Percentiles rank a stretch among this genome's conserved stretches.
phyloP scores from a whole-genome alignment of 2,888 invertebrate species.

The Augochlorella aurata region DNA sequence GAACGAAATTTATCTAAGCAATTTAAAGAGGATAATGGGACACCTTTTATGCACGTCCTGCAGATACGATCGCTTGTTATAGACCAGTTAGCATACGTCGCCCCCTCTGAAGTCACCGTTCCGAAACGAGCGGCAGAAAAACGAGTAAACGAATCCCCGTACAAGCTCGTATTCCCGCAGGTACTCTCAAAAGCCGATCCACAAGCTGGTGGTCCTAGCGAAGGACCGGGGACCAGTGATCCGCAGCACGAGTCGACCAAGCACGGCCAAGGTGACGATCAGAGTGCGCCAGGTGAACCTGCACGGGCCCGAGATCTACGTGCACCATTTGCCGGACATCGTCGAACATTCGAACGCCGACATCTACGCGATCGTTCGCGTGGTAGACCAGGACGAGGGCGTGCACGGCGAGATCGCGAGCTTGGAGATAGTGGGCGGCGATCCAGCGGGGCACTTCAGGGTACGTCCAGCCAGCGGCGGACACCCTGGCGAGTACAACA shows the following conservation, averaged over 20 bases:
- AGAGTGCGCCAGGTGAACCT: constrained; percentile 91
- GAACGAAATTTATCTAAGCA: too few relatives aligned
- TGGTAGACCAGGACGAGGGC: constrained; percentile 92
- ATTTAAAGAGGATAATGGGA: not conserved
- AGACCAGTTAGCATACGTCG: too few relatives aligned
- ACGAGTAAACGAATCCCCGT: not conserved
- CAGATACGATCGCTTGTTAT: too few relatives aligned
- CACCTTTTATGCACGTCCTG: not conserved
- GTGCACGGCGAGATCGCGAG: constrained; percentile 91
- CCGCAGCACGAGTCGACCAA: constrained; percentile 84
- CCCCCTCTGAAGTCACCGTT: too few relatives aligned
- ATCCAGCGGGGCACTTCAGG: constrained; percentile 94
- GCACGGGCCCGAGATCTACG: constrained; percentile 91
- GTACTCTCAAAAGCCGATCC: constrained; percentile 87
- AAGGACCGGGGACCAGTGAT: constrained; percentile 91
- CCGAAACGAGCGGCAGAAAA: not conserved
- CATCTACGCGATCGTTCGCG: constrained; percentile 94
- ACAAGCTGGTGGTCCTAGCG: constrained; percentile 91
- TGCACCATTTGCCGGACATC: constrained; percentile 90
- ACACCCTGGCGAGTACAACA: constrained; percentile 88
- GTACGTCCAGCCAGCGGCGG: constrained; percentile 84
- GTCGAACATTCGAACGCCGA: constrained; percentile 91
- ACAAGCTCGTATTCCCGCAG: constrained; percentile 56
- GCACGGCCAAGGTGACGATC: constrained; percentile 90
- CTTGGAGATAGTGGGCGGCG: constrained; percentile 93